phyloP scores from a whole-genome alignment of 1,140 invertebrate species.

The Ooceraea biroi region DNA sequence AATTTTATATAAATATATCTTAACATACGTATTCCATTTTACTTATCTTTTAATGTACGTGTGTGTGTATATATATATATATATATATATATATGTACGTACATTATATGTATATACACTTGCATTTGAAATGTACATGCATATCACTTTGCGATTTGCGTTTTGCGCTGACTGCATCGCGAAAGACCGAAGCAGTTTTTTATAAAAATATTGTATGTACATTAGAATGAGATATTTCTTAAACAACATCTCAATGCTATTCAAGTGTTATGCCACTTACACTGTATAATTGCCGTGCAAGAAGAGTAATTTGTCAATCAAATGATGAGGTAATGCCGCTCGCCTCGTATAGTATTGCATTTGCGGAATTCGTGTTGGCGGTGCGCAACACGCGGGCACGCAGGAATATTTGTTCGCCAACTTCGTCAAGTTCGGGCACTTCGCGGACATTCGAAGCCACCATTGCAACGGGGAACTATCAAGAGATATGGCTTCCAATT shows the following conservation, averaged over 20 bases:
- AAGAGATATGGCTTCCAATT: constrained; percentile 84
- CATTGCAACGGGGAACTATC: constrained; percentile 86
- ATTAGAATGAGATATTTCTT: neutral
- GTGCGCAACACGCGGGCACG: constrained; percentile 85
- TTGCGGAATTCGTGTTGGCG: constrained; percentile 84
- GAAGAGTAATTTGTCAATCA: constrained; percentile 85
- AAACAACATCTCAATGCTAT: neutral
- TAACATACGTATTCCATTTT: too few relatives aligned
- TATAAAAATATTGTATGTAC: constrained; percentile 20
- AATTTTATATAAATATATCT: too few relatives aligned
- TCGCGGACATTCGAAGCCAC: constrained; percentile 85
- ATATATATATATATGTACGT: too few relatives aligned
- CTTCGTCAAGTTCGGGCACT: constrained; percentile 85
- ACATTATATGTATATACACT: constrained; percentile 8
- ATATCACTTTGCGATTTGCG: constrained; percentile 1
- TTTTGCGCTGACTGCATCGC: neutral
- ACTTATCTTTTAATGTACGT: too few relatives aligned
- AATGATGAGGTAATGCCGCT: constrained; percentile 82
- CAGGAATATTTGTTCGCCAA: constrained; percentile 85
- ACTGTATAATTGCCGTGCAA: constrained; percentile 83
- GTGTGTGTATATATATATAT: too few relatives aligned
- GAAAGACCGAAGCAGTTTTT: neutral
- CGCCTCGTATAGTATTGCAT: constrained; percentile 83
- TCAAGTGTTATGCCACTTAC: constrained; percentile 46
- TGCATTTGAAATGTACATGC: neutral